Evolutionary conservation across 2,888 invertebrate species (phyloP), one percentile per base, ranked within the genome.

Genomic region (Cephus runcator): DNA sequence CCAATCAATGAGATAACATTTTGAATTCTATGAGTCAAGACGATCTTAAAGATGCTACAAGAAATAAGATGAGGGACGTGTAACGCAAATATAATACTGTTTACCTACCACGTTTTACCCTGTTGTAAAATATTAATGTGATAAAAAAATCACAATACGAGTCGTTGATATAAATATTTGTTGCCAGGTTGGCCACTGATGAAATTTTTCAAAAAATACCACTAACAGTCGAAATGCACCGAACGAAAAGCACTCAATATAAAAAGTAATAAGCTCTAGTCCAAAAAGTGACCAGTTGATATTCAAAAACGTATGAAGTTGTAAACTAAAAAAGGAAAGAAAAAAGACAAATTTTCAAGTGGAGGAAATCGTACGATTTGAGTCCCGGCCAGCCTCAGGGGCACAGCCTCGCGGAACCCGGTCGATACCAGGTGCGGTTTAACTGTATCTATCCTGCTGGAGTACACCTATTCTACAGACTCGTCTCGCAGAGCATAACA

Each of bases 401-500:
- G 33, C 74, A 74, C 33, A 80, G 80, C 80, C 75, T 75, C 71
- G 31, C 33, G 71, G 40, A 73, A 75, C 75, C 74, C 80, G 80
- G 80, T 80, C 80, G 79, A 80, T 80, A 80, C 80, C 74, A 40
- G 74, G 73, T 80, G 75, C 69, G 76, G 77, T 79, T 80, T 80
- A 77, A 80, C 75, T 68, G 80, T 69, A 75, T 34, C 75, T 77
- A 69, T 75, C 71, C 23, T 56, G 56, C 23, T 56, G 56, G 56
- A 56, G 23, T 56, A 56, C 56, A 56, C 56, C 56, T 56, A 56
- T 23, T 56, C 56, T 56, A 56, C 56, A 56, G 56, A 56, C 56
- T 56, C 56, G 23, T 56, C 56, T 23, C 56, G 9, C 56, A 56
- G 9, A 56, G 23, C 40, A 15, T 15, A 40, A 40, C 40, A 40